Evolutionary conservation across 2,113 vertebrate species (phyloP), one percentile per base, ranked within the genome.

Genomic region (Heloderma charlesbogerti): DNA sequence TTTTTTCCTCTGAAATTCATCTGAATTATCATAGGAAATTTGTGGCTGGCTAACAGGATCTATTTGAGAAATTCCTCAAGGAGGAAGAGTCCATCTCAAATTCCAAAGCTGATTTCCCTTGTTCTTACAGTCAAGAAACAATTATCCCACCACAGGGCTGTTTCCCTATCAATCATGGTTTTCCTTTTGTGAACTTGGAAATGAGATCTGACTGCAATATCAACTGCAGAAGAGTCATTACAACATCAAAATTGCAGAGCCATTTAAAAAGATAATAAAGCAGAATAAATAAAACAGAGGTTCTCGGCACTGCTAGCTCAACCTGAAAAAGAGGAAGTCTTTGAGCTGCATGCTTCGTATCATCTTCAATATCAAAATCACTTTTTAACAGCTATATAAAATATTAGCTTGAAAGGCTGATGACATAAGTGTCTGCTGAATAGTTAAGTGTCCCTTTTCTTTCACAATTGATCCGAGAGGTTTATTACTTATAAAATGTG

Each of bases 211-310:
- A 90, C 63, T 54, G n/a, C 84, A 79, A 29, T 71, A 80, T 86
- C 83, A 57, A 34, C 80, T 74, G 83, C 25, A 71, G 84, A 80
- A 86, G 51, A 86, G 66, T 3, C 74, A 86, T 86, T 80, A 86
- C 63, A 90, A 86, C 63, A 90, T 85, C 34, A 86, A 86, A 69
- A 71, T 6, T 86, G 75, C 84, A 86, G 10, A 54, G 84, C 48
- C 54, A 57, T 90, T 80, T 79, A 80, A 86, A 90, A 90, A 80
- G n/a, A 54, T 57, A 71, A 69, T 67, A 90, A 86, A 85, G 51
- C 45, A 54, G 48, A 57, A 75, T 86, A 86, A 90, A 90, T 80
- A 86, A 86, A 90, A 80, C n/a, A 57, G 45, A 79, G 31, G 37
- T 86, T 79, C 84, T 86, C 63, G 57, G 45, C 34, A 29, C 77